Evolutionary conservation across 2,113 vertebrate species (phyloP), one percentile per base, ranked within the genome.

Genomic region (Leptobrachium leishanense): DNA sequence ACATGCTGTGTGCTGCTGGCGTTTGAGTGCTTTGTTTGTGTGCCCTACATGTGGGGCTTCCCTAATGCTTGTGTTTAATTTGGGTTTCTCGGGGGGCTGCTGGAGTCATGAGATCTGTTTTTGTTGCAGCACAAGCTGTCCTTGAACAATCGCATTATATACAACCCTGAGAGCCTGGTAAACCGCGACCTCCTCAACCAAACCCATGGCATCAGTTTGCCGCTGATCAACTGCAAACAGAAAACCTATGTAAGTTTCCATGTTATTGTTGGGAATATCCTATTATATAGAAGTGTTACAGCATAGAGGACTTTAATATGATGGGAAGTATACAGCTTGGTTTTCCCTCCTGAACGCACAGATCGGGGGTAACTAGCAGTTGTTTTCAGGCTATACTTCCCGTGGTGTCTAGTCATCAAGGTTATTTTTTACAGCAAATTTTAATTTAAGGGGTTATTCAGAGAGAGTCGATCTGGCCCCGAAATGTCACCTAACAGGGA

Each of bases 71-170:
- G 62, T 39, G 55, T 59, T 70, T 50, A 46, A 55, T 7, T 63
- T 59, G 2, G 9, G 2, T 68, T 68, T 68, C 12, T 76, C 13
- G 63, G 63, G 43, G 43, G 31, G 20, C 74, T 74, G 57, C 7
- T 44, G 31, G 43, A 66, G 39, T 76, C 64, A 43, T 64, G 54
- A 43, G 12, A 44, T 74, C 2, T 43, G 13, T 81, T 13, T 81
- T 3, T 89, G 75, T 86, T 81, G 20, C 87, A 96, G 93, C 87
- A 81, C 82, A 94, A 93, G 84, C 75, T 88, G 76, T 89, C 90
- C 39, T 76, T 91, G 86, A 86, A 87, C 65, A 76, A 87, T 83
- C 93, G 87, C 83, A 84, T 95, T 66, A 66, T 92, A 72, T 84
- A 81, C 82, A 89, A 93, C 69, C 86, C 91, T 9, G 83, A 87